Evolutionary conservation across 2,113 vertebrate species (phyloP).

Genomic region (Taurulus bubalis): DNA sequence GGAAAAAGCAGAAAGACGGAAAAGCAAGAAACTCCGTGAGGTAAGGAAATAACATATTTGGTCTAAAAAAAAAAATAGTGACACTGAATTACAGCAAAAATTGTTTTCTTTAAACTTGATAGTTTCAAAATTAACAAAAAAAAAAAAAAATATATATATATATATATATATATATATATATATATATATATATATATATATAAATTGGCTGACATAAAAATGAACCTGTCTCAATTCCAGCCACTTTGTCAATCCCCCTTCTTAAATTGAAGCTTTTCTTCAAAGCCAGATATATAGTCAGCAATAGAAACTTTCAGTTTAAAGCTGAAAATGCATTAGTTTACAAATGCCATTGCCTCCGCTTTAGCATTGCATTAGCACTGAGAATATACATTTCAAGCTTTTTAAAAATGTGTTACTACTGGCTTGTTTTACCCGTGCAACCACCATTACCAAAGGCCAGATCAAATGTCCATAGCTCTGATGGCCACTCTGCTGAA

Average conservation of each 20-base stretch:
- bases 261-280: neutral
- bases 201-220: too few species aligned
- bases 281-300: neutral
- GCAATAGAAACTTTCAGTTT: conserved; percentile 16
- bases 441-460: neutral
- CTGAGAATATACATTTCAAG: neutral
- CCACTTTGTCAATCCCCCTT: neutral
- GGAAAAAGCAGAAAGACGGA: neutral
- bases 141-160: too few species aligned
- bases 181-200: too few species aligned
- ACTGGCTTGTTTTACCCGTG: neutral
- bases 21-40: neutral
- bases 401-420: neutral
- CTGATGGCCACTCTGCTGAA: neutral
- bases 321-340: conserved; percentile 11
- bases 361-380: neutral
- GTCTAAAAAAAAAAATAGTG: neutral
- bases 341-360: neutral
- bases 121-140: neutral
- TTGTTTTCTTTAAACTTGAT: neutral
- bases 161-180: too few species aligned
- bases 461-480: neutral
- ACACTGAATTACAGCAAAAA: neutral
- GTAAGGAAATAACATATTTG: neutral
- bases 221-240: neutral